Evolutionary conservation across 1,140 invertebrate genomes (phyloP).

Genomic region (Caenorhabditis briggsae): DNA sequence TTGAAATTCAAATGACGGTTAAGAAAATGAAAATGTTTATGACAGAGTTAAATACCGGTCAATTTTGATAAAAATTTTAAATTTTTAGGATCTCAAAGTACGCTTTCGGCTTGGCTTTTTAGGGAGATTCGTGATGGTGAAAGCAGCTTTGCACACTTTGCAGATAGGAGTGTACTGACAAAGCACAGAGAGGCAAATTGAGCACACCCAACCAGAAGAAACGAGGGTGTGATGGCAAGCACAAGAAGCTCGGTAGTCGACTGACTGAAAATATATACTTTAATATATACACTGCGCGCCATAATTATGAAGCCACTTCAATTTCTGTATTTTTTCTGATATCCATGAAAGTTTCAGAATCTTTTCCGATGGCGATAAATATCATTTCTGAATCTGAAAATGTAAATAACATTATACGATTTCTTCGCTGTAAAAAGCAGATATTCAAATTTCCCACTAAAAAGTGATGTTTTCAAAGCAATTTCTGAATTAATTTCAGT

Average conservation of each 20-base stretch:
- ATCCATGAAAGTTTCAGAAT: too few relatives aligned
- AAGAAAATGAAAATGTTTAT: neutral
- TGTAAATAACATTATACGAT: too few relatives aligned
- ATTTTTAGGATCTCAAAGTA: neutral
- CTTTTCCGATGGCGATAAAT: too few relatives aligned
- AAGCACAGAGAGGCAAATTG: slow-evolving; percentile 95
- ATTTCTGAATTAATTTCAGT: too few relatives aligned
- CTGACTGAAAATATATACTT: slow-evolving; percentile 39
- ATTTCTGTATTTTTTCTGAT: too few relatives aligned
- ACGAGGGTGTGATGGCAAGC: slow-evolving; percentile 60
- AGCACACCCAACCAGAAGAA: slow-evolving; percentile 78
- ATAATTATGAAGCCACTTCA: too few relatives aligned
- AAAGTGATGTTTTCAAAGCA: too few relatives aligned
- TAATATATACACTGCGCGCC: too few relatives aligned
- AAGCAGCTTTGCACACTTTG: slow-evolving; percentile 93
- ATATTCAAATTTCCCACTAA: too few relatives aligned
- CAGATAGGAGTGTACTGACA: slow-evolving; percentile 97
- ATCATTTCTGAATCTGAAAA: too few relatives aligned
- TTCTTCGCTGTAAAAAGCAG: too few relatives aligned
- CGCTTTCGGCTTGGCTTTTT: neutral
- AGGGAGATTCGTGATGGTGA: slow-evolving; percentile 35
- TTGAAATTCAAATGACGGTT: neutral
- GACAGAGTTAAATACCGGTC: neutral
- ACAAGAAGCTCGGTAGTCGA: slow-evolving; percentile 63
- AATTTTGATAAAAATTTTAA: neutral